Percentiles rank a stretch among this genome's conserved stretches.
Conservation (phyloP, 37 sponge, comb jelly and placozoan genomes). For the Spongia lamella region DNA sequence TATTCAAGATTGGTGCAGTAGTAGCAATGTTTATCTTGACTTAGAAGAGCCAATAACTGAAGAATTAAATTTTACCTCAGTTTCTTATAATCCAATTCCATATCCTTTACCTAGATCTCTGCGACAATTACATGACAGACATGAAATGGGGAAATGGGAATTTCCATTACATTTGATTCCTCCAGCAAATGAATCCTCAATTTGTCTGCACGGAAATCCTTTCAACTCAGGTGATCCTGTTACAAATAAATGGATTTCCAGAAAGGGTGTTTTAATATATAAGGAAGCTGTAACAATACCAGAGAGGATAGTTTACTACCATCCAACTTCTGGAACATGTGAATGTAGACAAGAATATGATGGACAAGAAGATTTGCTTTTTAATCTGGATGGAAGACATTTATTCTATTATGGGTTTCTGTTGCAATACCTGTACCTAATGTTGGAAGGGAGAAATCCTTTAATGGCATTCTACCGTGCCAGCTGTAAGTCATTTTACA, state of each 20-base stretch:
- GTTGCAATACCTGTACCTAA: conserved; percentile 5
- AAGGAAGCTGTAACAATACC: conserved; percentile 10
- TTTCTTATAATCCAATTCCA: too few species aligned
- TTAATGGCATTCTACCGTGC: background rate
- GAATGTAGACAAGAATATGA: conserved; percentile 10
- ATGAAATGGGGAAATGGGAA: too few species aligned
- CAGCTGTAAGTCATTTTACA: background rate
- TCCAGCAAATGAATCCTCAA: too few species aligned
- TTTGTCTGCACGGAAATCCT: conserved; percentile 6
- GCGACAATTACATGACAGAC: too few species aligned
- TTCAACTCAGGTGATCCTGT: conserved; percentile 3
- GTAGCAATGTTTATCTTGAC: too few species aligned
- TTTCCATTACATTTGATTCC: too few species aligned
- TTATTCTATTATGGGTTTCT: conserved; percentile 20
- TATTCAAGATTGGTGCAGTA: too few species aligned
- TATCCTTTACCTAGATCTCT: too few species aligned
- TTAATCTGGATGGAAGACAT: conserved; percentile 5
- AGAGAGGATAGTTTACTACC: conserved; percentile 2
- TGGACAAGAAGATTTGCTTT: conserved; percentile 18
- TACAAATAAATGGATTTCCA: background rate
- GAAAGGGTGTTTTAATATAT: conserved; percentile 4
- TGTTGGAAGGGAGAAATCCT: conserved; percentile 17
- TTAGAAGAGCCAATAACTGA: too few species aligned
- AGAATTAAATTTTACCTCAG: too few species aligned
- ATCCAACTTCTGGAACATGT: conserved; percentile 4